Conservation (phyloP, 2,888 invertebrate genomes). For the Apocheima hispidaria region DNA sequence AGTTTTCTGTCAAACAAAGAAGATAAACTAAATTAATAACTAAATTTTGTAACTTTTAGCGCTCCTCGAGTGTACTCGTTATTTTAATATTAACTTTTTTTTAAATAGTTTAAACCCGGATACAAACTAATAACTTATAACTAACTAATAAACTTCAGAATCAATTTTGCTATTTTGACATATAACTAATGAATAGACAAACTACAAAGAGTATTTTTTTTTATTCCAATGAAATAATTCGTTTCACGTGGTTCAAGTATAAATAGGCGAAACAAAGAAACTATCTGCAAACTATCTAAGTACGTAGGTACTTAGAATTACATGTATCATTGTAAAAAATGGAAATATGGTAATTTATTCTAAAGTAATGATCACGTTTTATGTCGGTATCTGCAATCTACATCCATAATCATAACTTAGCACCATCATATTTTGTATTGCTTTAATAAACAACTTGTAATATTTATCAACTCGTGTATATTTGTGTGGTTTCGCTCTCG, state of each 20-base stretch:
- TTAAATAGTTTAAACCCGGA: no score
- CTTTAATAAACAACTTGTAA: slow-evolving; percentile 24
- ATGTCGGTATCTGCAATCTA: slow-evolving; percentile 9
- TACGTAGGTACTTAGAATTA: background rate
- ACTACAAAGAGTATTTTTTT: no score
- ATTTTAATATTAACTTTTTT: no score
- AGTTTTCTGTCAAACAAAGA: no score
- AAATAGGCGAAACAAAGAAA: slow-evolving; percentile 5
- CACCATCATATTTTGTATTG: slow-evolving; percentile 18
- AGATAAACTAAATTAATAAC: no score
- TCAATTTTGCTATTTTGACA: no score
- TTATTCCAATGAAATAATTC: no score
- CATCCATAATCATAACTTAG: slow-evolving; percentile 15
- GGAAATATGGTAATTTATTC: slow-evolving; percentile 20
- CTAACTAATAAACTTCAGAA: no score
- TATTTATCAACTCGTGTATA: slow-evolving; percentile 88
- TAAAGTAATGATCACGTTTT: slow-evolving; percentile 22
- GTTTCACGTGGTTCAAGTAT: background rate
- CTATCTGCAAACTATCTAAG: background rate
- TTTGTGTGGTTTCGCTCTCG: slow-evolving; percentile 10
- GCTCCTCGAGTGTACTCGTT: no score
- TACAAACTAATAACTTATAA: no score
- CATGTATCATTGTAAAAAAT: slow-evolving; percentile 4
- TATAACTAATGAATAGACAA: no score
- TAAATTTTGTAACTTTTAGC: no score